Evolutionary conservation across 2,888 invertebrate species (phyloP), one percentile per base, ranked within the genome.

Genomic region (Leucania comma): DNA sequence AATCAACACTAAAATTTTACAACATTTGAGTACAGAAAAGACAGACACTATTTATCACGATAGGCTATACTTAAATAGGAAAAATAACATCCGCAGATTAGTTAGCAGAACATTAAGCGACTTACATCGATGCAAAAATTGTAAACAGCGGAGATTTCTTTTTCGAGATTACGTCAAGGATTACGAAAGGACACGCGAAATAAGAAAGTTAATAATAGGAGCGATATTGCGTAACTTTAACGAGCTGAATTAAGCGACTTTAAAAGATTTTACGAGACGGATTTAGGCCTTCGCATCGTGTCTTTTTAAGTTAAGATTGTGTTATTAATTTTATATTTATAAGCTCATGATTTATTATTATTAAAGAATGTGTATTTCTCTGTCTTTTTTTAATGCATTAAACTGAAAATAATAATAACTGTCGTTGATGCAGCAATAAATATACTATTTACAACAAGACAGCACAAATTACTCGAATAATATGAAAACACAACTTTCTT

Each of bases 181-280:
- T 76, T 72, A 72, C 48, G 76, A 68, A 72, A 79, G 65, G 77
- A 72, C 65, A 80, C 68, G 65, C 58, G 12, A 65, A 72, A 38
- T 53, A 20, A 35, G 77, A 75, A 79, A 79, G 79, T 76, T 60
- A 9, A 51, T 57, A 57, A 58, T 56, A 64, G 51, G 17, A 42
- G 20, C 26, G 1, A 10, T 53, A 17, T 80, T 75, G 26, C 51
- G 24, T 61, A 63, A 71, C 14, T 12, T 66, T 57, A 66, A 70
- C 53, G 22, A 66, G 56, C n/a, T 46, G n/a, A 63, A 46, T 57
- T 48, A 42, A 75, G 57, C 24, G 35, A 50, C 1, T 58, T 54
- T 24, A 22, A 46, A 68, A 67, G 2, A 56, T 26, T 42, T 24
- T 38, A 50, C 22, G n/a, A 51, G 24, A 8, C 61, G 29, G 46